Conservation (phyloP, 2,888 invertebrate species). For the Emmelina monodactyla region DNA sequence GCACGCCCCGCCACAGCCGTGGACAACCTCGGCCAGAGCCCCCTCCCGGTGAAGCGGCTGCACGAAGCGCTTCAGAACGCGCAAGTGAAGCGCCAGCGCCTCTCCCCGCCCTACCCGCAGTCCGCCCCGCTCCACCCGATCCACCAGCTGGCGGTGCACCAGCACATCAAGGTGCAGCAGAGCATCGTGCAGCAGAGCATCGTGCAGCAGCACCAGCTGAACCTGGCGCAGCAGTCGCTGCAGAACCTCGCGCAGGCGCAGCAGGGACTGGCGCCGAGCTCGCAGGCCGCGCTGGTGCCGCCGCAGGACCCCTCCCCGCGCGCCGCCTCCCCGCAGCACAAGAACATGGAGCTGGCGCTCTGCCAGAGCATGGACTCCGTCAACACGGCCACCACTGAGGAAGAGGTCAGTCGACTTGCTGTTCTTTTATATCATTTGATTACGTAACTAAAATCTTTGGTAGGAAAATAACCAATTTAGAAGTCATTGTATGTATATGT, state of each 20-base stretch:
- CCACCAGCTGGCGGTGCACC: constrained; percentile 56
- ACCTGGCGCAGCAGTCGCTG: constrained; percentile 53
- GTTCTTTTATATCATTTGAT: no score
- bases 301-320: constrained; percentile 56
- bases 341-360: constrained; percentile 73
- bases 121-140: constrained; percentile 49
- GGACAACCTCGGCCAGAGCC: constrained; percentile 66
- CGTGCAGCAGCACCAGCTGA: constrained; percentile 58
- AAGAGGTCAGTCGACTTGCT: constrained; percentile 96
- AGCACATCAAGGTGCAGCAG: constrained; percentile 58
- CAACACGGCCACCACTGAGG: constrained; percentile 94
- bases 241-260: constrained; percentile 49
- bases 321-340: constrained; percentile 48
- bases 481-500: no score
- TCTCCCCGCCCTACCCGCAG: constrained; percentile 66
- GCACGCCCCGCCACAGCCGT: constrained; percentile 64
- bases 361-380: constrained; percentile 99
- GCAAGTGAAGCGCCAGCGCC: constrained; percentile 69
- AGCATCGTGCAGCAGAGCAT: constrained; percentile 59
- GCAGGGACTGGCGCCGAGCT: constrained; percentile 32
- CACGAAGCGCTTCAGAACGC: constrained; percentile 68
- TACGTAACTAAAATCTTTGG: no score
- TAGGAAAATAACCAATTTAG: no score
- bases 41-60: constrained; percentile 67
- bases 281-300: constrained; percentile 51